Evolutionary conservation across 2,888 invertebrate species (phyloP), one percentile per base, ranked within the genome.

Genomic region (Nemapogon koenigi): DNA sequence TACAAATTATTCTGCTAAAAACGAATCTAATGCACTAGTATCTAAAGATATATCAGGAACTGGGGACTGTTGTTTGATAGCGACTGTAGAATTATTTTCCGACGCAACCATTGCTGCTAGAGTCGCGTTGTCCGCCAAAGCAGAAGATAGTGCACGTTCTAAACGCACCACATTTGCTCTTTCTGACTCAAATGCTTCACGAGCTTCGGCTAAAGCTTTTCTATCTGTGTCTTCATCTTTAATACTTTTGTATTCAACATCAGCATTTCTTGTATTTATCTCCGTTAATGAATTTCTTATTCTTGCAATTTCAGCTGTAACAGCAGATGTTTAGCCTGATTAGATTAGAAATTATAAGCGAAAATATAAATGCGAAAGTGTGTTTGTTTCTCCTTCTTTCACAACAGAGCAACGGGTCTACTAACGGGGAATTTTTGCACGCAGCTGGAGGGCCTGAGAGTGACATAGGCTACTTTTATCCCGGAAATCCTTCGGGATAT

Each of bases 231-330:
- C 47, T n/a, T 37, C 33, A 3, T 35, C 33, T 30, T 4, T 37
- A 16, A 11, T 51, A 50, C 13, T 30, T 44, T 31, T 50, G 42
- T 10, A 44, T 43, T 15, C 33, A 40, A 16, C 46, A 36, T 16
- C 49, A 45, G 4, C 54, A 46, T 43, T 64, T 39, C 51, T 50
- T 8, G 51, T 45, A 46, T 66, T 63, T 3, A 71, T 48, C 43
- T 71, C 69, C 0, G 59, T 47, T n/a, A 69, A 50, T 7, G 55
- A 43, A 2, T 59, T 52, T 38, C 46, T 50, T 1, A 75, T 62
- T 29, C 61, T 66, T 16, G 59, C 50, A 49, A 65, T 62, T 60
- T 76, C 68, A 30, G 52, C 76, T 76, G 46, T 14, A 58, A 59
- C 27, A 38, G n/a, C n/a, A n/a, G n/a, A n/a, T n/a, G n/a, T n/a